Evolutionary conservation across 2,113 vertebrate species (phyloP).

Genomic region (Eulemur rufifrons): DNA sequence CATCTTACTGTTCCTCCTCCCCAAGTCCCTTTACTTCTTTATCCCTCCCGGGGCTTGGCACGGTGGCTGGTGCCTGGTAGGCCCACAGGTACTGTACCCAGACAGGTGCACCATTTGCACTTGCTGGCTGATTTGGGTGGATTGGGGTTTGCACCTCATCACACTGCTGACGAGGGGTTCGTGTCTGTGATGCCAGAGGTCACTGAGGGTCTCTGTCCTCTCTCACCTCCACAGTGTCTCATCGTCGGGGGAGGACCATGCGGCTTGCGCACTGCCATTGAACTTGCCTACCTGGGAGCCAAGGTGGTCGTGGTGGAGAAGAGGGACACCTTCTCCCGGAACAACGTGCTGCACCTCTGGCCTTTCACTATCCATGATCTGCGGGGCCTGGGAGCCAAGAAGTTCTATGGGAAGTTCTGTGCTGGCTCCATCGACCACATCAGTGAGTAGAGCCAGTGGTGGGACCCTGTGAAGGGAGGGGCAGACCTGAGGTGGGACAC

Average conservation of each 20-base stretch:
- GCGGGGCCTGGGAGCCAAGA: constrained; percentile 95
- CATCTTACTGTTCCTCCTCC: neutral
- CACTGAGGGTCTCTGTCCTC: neutral
- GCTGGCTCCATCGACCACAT: constrained; percentile 98
- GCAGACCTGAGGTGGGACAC: neutral
- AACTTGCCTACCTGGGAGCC: constrained; percentile 95
- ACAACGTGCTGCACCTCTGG: constrained; percentile 98
- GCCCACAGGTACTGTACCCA: neutral
- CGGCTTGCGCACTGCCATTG: constrained; percentile 95
- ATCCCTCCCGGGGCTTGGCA: neutral
- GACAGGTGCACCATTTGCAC: neutral
- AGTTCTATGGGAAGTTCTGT: constrained; percentile 98
- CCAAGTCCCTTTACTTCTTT: neutral
- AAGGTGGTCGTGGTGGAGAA: constrained; percentile 97
- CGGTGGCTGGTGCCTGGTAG: neutral
- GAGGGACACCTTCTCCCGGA: constrained; percentile 96
- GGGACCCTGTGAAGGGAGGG: accelerated
- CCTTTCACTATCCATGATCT: constrained; percentile 98
- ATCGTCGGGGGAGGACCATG: constrained; percentile 97
- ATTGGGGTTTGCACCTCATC: neutral
- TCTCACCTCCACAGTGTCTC: constrained; percentile 88
- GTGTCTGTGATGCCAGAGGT: neutral
- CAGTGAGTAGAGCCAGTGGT: constrained; percentile 88
- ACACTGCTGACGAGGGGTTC: neutral
- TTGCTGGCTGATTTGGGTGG: neutral